phyloP scores from a whole-genome alignment of 2,888 invertebrate genomes.

The Argyresthia goedartella region DNA sequence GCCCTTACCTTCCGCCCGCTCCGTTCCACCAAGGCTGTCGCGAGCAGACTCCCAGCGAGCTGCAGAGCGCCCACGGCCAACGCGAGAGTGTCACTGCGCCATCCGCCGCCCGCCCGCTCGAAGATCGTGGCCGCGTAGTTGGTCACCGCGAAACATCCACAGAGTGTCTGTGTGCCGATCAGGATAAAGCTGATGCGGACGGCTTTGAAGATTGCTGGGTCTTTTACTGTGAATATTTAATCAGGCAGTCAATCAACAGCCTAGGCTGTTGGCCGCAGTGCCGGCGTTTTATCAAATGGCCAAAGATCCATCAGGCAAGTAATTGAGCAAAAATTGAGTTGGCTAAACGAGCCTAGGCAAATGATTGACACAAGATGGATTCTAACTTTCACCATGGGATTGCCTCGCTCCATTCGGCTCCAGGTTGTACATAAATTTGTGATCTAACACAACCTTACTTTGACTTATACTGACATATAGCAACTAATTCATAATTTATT shows the following conservation, averaged over 20 bases:
- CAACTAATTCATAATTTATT: no score
- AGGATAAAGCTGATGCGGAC: conserved; percentile 6
- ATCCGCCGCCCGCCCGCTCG: conserved; percentile 10
- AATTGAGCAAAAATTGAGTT: no score
- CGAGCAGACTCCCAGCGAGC: conserved; percentile 5
- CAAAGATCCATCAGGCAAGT: no score
- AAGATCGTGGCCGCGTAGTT: conserved; percentile 17
- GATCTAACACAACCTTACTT: no score
- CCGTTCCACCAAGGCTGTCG: conserved; percentile 3
- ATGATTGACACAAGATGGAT: no score
- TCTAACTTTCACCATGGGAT: no score
- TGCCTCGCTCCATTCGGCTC: no score
- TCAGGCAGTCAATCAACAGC: not conserved
- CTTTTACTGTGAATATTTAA: conserved; percentile 8
- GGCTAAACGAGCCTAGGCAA: no score
- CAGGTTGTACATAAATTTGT: no score
- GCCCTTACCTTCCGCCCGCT: conserved; percentile 6
- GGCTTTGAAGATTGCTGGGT: conserved; percentile 9
- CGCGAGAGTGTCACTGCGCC: conserved; percentile 1
- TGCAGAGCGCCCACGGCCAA: conserved; percentile 4
- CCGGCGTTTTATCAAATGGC: not conserved
- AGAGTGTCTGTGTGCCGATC: conserved; percentile 10
- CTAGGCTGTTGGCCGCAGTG: no score
- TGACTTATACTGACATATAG: no score
- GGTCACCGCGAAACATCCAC: conserved; percentile 14